Percentiles rank a stretch among this genome's conserved stretches.
Conservation (phyloP, 2,113 vertebrate species). For the Carassius auratus region DNA sequence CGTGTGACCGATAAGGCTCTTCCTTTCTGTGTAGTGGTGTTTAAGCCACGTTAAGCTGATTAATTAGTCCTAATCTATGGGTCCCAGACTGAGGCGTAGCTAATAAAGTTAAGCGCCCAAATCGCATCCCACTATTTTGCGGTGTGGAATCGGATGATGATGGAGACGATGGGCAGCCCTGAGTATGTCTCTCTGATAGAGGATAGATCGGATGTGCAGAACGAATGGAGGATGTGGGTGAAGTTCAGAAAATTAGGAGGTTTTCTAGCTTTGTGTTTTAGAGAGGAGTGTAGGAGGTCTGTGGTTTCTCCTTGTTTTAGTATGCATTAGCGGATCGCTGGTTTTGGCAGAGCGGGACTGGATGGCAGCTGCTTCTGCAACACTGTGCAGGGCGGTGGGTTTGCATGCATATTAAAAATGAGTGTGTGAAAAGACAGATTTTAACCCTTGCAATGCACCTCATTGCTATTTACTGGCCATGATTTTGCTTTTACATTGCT, state of each 20-base stretch:
- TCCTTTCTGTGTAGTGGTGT: constrained; percentile 73
- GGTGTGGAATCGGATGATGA: constrained; percentile 47
- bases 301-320: not conserved
- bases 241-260: not conserved
- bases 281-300: constrained; percentile 13
- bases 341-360: constrained; percentile 21
- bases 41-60: constrained; percentile 80
- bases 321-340: not conserved
- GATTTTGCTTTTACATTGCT: too few relatives aligned
- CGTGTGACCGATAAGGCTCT: constrained; percentile 79
- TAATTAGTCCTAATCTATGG: constrained; percentile 84
- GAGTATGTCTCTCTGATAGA: not conserved
- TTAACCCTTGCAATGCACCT: not conserved
- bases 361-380: constrained; percentile 1
- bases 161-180: constrained; percentile 21
- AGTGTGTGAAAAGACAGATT: not conserved
- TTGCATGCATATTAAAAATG: constrained; percentile 7
- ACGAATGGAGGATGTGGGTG: not conserved
- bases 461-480: not conserved
- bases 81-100: constrained; percentile 76
- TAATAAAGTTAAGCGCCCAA: constrained; percentile 79
- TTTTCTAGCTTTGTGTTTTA: not conserved
- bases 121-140: constrained; percentile 73
- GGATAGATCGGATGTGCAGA: not conserved
- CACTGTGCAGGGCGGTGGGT: not conserved